Conservation (phyloP, 2,797 vertebrate genomes). For the Peromyscus attwateri region DNA sequence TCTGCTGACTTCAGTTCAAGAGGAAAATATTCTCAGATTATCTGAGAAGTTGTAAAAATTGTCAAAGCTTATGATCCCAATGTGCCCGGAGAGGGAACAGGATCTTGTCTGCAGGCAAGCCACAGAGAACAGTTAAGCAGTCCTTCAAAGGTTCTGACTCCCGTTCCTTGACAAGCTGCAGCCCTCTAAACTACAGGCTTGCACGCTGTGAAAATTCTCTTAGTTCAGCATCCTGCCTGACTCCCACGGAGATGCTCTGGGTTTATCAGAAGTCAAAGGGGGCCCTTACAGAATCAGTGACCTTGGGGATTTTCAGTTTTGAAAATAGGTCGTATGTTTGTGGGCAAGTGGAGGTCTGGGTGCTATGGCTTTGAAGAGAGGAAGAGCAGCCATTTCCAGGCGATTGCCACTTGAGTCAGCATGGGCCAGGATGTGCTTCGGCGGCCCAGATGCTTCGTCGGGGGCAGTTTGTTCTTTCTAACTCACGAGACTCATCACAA, state of each 20-base stretch:
- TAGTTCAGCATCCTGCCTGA: background rate
- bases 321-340: background rate
- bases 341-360: background rate
- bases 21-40: background rate
- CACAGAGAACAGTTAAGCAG: background rate
- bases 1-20: background rate
- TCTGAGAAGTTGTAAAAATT: background rate
- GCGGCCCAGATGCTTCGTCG: background rate
- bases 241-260: background rate
- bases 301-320: background rate
- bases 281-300: background rate
- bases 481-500: background rate
- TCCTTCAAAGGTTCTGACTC: background rate
- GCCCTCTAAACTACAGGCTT: background rate
- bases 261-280: background rate
- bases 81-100: background rate
- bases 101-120: background rate
- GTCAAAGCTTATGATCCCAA: too few species aligned
- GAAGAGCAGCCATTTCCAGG: fast-evolving
- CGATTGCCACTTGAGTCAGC: background rate
- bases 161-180: background rate
- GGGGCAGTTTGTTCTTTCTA: too few species aligned
- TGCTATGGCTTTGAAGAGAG: fast-evolving
- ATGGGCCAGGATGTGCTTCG: background rate
- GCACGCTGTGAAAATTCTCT: background rate